These are phyloP conservation scores for Penaeus indicus DNA, from an alignment of 1,140 invertebrate species.

Conservation along the genomic window DNA sequence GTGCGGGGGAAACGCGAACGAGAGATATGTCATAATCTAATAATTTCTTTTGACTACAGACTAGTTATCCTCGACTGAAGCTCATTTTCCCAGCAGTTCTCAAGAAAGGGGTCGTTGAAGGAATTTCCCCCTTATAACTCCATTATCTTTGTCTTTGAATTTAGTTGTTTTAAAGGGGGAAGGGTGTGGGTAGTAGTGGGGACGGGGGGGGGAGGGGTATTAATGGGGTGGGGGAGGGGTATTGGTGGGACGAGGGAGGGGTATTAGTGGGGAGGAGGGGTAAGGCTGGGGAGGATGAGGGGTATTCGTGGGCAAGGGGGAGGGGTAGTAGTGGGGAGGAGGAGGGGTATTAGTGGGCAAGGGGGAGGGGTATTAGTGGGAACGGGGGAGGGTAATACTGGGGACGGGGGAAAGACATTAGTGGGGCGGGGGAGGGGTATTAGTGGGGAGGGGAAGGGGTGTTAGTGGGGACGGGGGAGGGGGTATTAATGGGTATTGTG, in stretches of 20 bases:
- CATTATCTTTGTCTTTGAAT: no score
- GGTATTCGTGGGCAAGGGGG: neutral
- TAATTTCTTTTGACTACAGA: no score
- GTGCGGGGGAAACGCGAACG: no score
- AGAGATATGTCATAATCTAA: no score
- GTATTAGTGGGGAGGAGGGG: neutral
- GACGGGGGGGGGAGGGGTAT: neutral
- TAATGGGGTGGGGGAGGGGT: neutral
- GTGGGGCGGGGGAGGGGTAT: no score
- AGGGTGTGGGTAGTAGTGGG: neutral
- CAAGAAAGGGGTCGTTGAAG: no score
- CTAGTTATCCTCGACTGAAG: no score
- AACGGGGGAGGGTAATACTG: neutral
- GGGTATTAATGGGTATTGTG: neutral
- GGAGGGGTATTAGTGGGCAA: neutral
- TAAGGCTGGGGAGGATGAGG: neutral
- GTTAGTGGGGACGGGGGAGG: neutral
- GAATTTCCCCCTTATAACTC: no score
- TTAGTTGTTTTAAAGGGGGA: neutral
- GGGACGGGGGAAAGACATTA: no score
- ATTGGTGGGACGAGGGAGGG: neutral
- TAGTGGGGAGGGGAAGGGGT: neutral
- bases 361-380: neutral
- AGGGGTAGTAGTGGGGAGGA: neutral
- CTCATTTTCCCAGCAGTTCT: no score